These are phyloP conservation scores for Acleris laterana DNA, from an alignment of 2,888 invertebrate species.

Conservation along the genomic window DNA sequence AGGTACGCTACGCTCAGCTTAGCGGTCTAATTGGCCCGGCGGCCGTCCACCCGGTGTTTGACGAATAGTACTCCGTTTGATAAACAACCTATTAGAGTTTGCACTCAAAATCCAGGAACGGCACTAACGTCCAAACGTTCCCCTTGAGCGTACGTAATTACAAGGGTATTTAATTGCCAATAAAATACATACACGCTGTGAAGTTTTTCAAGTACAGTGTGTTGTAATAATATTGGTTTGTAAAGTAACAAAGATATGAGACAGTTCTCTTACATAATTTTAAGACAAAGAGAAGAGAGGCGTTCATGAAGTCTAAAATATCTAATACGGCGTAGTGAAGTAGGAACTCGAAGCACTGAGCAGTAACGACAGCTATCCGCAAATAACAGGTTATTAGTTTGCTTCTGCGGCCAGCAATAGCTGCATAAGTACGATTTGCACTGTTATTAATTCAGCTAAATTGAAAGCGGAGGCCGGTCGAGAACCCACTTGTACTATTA, in stretches of 20 bases:
- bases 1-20: conserved; percentile 52
- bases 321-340: neutral
- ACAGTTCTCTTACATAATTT: no score
- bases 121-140: conserved; percentile 1
- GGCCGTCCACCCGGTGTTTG: conserved; percentile 42
- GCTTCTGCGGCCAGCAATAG: conserved; percentile 18
- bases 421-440: conserved; percentile 50
- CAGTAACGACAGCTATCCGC: conserved; percentile 36
- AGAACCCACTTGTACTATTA: conserved; percentile 22
- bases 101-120: conserved; percentile 7
- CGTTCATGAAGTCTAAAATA: no score
- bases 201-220: no score
- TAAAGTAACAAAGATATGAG: no score
- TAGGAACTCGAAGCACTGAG: conserved; percentile 10
- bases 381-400: conserved; percentile 51
- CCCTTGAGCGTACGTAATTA: conserved; percentile 7
- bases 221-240: no score
- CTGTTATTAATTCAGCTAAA: conserved; percentile 71
- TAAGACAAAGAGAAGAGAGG: no score
- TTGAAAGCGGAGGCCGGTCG: conserved; percentile 54
- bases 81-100: conserved; percentile 45
- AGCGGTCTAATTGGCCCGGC: conserved; percentile 48
- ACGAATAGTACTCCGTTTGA: conserved; percentile 48
- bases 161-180: neutral
- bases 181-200: neutral